These are phyloP conservation scores for Cerastis leucographa DNA, from an alignment of 2,888 invertebrate species.

Conservation along the genomic window DNA sequence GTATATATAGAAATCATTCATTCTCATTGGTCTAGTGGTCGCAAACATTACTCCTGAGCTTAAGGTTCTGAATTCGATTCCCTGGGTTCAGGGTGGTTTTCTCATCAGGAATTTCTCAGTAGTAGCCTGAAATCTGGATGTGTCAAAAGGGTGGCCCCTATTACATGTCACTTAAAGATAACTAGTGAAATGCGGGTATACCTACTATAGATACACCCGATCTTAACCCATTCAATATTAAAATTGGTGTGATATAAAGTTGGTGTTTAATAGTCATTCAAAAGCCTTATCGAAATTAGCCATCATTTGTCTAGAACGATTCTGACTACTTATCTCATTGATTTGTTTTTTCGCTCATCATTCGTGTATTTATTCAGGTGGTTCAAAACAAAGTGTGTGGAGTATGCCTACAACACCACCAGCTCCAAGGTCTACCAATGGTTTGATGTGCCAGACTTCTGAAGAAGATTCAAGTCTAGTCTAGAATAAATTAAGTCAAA, in stretches of 20 bases:
- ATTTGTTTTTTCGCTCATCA: not conserved
- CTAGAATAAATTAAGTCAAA: not conserved
- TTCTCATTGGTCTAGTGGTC: not conserved
- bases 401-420: constrained; percentile 83
- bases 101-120: not conserved
- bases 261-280: not conserved
- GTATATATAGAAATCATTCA: constrained; percentile 78
- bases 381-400: constrained; percentile 84
- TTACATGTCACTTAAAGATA: not conserved
- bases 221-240: too few species aligned
- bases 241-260: too few species aligned
- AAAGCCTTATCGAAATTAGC: not conserved
- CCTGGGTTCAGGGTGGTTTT: not conserved
- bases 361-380: constrained; percentile 71
- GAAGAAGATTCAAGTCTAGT: constrained; percentile 7
- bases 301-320: not conserved
- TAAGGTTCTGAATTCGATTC: not conserved
- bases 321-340: not conserved
- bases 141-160: not conserved
- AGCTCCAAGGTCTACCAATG: constrained; percentile 86
- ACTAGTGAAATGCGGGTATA: not conserved
- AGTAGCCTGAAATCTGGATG: not conserved
- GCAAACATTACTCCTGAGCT: not conserved
- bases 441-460: constrained; percentile 84
- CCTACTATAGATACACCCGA: too few species aligned